These are phyloP conservation scores for Ectemnius lituratus DNA, from an alignment of 2,888 invertebrate genomes.

Conservation along the genomic window DNA sequence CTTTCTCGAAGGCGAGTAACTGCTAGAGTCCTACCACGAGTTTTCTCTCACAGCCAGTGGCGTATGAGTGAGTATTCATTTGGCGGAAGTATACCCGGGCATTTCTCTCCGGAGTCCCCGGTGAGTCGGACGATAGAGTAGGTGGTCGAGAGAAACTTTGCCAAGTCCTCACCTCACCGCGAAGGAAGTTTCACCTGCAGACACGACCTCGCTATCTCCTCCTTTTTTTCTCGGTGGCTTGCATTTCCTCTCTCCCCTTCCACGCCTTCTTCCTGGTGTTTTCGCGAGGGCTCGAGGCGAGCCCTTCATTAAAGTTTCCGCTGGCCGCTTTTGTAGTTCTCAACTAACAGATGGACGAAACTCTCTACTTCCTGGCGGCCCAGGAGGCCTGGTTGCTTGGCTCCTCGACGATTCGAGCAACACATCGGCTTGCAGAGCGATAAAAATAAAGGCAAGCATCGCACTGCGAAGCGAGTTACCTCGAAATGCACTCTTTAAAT, in stretches of 20 bases:
- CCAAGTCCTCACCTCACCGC: constrained; percentile 39
- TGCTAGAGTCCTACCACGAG: no score
- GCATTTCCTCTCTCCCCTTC: background rate
- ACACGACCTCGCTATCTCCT: constrained; percentile 47
- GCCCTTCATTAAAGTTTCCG: constrained; percentile 65
- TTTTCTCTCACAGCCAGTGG: background rate
- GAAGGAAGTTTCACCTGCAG: constrained; percentile 51
- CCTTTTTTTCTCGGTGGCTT: background rate
- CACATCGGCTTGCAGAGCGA: background rate
- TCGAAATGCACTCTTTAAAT: constrained; percentile 7
- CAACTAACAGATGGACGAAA: constrained; percentile 48
- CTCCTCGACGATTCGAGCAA: background rate
- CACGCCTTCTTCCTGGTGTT: constrained; percentile 16
- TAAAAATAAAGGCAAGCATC: background rate
- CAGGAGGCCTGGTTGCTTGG: no score
- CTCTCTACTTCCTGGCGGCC: constrained; percentile 18
- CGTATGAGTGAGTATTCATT: constrained; percentile 13
- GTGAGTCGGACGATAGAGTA: constrained; percentile 2
- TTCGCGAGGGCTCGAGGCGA: constrained; percentile 20
- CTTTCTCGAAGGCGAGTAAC: no score
- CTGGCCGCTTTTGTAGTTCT: constrained; percentile 60
- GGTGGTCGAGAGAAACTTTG: constrained; percentile 40
- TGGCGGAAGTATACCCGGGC: constrained; percentile 24
- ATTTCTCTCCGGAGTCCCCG: constrained; percentile 24
- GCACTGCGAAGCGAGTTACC: background rate